Evolutionary conservation across 2,888 invertebrate genomes (phyloP).

Genomic region (Netelia fuscicornis): DNA sequence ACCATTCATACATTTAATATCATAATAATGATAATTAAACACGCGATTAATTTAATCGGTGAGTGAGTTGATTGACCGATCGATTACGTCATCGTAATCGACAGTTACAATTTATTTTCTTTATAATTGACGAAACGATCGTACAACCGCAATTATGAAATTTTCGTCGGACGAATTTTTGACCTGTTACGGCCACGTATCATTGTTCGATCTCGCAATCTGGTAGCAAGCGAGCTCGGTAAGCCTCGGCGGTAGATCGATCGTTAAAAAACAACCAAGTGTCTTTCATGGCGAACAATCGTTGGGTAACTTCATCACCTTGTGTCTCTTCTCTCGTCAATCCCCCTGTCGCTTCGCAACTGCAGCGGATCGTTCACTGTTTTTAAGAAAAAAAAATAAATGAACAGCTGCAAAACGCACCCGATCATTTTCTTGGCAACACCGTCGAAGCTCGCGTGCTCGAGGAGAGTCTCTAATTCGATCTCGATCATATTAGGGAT

Average conservation of each 20-base stretch:
- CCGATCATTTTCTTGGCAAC: background rate
- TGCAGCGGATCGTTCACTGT: background rate
- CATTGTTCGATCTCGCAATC: background rate
- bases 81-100: background rate
- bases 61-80: background rate
- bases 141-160: background rate
- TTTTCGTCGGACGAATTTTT: background rate
- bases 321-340: constrained; percentile 4
- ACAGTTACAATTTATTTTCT: background rate
- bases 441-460: background rate
- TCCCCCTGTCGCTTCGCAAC: background rate
- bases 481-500: constrained; percentile 50
- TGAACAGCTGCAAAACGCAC: constrained; percentile 54
- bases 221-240: background rate
- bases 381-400: constrained; percentile 13
- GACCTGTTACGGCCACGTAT: background rate
- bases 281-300: constrained; percentile 41
- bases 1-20: background rate
- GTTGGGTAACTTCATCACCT: constrained; percentile 28
- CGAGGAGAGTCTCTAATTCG: constrained; percentile 18
- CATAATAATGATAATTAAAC: background rate
- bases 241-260: constrained; percentile 1
- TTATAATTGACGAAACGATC: background rate
- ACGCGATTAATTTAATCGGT: background rate
- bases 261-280: constrained; percentile 10